These are phyloP conservation scores for Strix uralensis DNA, from an alignment of 2,113 vertebrate species.

Conservation along the genomic window DNA sequence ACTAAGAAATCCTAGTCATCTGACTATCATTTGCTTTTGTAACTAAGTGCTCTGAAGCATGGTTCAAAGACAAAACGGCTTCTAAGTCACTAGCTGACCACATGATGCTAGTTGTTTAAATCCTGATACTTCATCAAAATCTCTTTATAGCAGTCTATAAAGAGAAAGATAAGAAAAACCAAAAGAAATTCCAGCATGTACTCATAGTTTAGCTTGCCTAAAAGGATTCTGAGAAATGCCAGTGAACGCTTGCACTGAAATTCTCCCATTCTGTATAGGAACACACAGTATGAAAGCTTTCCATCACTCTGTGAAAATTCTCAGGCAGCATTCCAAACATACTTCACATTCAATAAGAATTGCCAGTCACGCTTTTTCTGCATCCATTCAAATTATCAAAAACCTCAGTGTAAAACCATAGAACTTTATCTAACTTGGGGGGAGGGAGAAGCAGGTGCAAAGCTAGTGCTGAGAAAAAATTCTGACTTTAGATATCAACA, in stretches of 20 bases:
- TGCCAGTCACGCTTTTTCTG: neutral
- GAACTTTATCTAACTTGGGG: neutral
- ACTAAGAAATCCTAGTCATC: neutral
- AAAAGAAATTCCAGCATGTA: neutral
- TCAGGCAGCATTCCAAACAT: constrained; percentile 47
- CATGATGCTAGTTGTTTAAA: neutral
- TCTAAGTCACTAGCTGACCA: neutral
- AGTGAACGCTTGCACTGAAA: neutral
- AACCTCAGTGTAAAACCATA: neutral
- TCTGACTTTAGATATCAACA: neutral
- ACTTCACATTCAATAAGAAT: constrained; percentile 11
- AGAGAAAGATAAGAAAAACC: neutral
- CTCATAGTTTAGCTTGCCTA: neutral
- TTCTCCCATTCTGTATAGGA: neutral
- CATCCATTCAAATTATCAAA: neutral
- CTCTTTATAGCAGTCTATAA: neutral
- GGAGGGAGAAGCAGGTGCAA: neutral
- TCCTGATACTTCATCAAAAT: neutral
- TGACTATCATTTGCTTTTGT: constrained; percentile 11
- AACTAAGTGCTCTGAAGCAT: neutral
- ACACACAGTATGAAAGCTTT: neutral
- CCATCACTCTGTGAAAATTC: neutral
- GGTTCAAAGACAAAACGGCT: constrained; percentile 10
- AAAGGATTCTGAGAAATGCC: neutral
- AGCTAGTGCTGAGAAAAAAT: neutral